Conservation (phyloP, 2,888 invertebrate genomes). For the Scrobipalpa costella region DNA sequence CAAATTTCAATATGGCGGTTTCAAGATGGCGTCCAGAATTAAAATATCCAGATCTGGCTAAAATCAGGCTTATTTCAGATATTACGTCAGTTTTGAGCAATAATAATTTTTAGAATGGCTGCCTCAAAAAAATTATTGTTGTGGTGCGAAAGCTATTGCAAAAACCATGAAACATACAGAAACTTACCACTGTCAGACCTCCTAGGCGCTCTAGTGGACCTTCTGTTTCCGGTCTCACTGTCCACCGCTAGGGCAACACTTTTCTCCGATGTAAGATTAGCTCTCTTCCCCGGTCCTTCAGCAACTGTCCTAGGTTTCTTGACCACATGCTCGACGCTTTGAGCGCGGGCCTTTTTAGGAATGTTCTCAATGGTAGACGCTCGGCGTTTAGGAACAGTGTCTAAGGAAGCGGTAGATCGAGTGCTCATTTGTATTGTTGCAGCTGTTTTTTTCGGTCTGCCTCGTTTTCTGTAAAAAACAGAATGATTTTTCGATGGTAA, state of each 20-base stretch:
- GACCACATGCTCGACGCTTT: neutral
- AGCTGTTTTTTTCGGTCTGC: slow-evolving; percentile 35
- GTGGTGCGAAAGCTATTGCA: too few species aligned
- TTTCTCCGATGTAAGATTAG: neutral
- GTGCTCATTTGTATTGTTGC: neutral
- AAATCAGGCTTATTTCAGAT: too few species aligned
- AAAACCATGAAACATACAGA: too few species aligned
- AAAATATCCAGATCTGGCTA: too few species aligned
- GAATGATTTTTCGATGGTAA: too few species aligned
- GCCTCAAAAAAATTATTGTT: too few species aligned
- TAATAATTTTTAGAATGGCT: too few species aligned
- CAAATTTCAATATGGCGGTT: too few species aligned
- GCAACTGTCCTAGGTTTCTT: neutral
- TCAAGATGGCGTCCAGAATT: too few species aligned
- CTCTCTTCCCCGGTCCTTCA: neutral
- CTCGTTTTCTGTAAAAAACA: slow-evolving; percentile 34
- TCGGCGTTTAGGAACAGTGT: neutral
- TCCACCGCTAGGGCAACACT: neutral
- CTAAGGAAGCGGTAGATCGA: neutral
- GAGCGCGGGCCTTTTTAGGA: neutral
- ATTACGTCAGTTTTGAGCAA: too few species aligned
- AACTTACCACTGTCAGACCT: slow-evolving; percentile 25
- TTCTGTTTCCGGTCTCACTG: slow-evolving; percentile 9
- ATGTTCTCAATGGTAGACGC: neutral
- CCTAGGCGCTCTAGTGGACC: slow-evolving; percentile 23